phyloP scores from a whole-genome alignment of 2,797 vertebrate species.

The Meda fulgida region DNA sequence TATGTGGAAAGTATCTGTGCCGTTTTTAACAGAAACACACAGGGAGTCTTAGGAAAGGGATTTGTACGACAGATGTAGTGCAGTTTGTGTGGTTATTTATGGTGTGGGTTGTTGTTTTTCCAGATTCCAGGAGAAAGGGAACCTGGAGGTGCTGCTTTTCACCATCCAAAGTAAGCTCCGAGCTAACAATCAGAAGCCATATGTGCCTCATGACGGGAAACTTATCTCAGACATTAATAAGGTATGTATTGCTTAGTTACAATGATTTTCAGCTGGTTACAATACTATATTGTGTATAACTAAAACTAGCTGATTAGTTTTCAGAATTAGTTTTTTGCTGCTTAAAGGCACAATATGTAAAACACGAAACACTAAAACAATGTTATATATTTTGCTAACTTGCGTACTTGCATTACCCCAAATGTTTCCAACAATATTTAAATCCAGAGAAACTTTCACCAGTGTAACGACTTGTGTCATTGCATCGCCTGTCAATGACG shows the following conservation, averaged over 20 bases:
- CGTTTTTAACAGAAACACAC: neutral
- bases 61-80: neutral
- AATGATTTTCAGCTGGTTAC: neutral
- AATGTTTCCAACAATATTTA: no score
- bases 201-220: slow-evolving; percentile 88
- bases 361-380: no score
- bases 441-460: no score
- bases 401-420: no score
- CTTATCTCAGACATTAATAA: slow-evolving; percentile 94
- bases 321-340: neutral
- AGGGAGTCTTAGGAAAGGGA: neutral
- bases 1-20: neutral
- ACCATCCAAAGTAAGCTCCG: slow-evolving; percentile 97
- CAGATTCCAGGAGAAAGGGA: slow-evolving; percentile 97
- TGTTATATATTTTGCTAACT: no score
- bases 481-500: no score
- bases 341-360: neutral
- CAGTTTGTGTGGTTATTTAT: neutral
- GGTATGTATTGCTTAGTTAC: slow-evolving; percentile 68
- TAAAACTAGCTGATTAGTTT: neutral
- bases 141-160: slow-evolving; percentile 95
- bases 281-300: neutral
- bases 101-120: neutral
- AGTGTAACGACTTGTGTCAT: no score
- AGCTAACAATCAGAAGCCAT: slow-evolving; percentile 92